phyloP scores from a whole-genome alignment of 2,888 invertebrate genomes.

The Drosophila algonquin region DNA sequence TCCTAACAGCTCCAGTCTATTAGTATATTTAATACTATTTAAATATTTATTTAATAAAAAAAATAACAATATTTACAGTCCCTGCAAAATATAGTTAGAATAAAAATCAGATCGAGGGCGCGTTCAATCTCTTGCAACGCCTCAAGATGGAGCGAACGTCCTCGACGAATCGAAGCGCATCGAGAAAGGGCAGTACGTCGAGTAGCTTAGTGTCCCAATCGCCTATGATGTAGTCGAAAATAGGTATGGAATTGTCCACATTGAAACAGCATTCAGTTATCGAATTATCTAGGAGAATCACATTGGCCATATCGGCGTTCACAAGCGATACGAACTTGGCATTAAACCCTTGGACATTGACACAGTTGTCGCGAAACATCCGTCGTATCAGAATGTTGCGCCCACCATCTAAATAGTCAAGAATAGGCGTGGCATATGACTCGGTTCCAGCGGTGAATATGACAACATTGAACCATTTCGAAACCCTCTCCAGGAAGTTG shows the following conservation, averaged over 20 bases:
- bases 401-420: conserved; percentile 42
- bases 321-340: conserved; percentile 34
- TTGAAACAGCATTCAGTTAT: conserved; percentile 35
- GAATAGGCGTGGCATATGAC: conserved; percentile 21
- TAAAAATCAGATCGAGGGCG: background rate
- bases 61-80: no score
- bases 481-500: conserved; percentile 40
- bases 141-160: conserved; percentile 48
- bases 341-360: conserved; percentile 17
- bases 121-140: conserved; percentile 6
- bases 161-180: conserved; percentile 40
- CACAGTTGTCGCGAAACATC: conserved; percentile 40
- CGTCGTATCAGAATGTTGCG: conserved; percentile 32
- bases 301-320: conserved; percentile 20
- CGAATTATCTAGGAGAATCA: conserved; percentile 42
- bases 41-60: no score
- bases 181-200: conserved; percentile 42
- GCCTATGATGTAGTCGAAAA: conserved; percentile 16
- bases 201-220: conserved; percentile 30
- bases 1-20: no score
- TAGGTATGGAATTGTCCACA: conserved; percentile 34
- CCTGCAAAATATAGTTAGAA: no score
- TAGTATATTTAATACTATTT: no score
- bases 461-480: conserved; percentile 45
- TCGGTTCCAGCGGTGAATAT: conserved; percentile 34